phyloP scores from a whole-genome alignment of 2,113 vertebrate genomes.

The Danio rerio region GRCz12tu NC_133200.1:35361501-35362000 shows the following conservation, averaged over 20 bases:
- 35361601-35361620: slow-evolving; percentile 57
- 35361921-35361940: slow-evolving; percentile 99
- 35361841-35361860: slow-evolving; percentile 94
- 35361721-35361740: slow-evolving; percentile 57
- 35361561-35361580: slow-evolving; percentile 42
- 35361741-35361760: slow-evolving; percentile 65
- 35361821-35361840: slow-evolving; percentile 71
- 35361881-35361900: slow-evolving; percentile 99
- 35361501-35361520: slow-evolving; percentile 85
- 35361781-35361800: slow-evolving; percentile 14
- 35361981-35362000: slow-evolving; percentile 34
- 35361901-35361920: slow-evolving; percentile 99
- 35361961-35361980: slow-evolving; percentile 52
- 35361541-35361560: slow-evolving; percentile 47
- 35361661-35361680: slow-evolving; percentile 63
- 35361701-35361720: slow-evolving; percentile 53
- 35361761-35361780: slow-evolving; percentile 59
- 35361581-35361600: slow-evolving; percentile 55
- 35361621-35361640: slow-evolving; percentile 53
- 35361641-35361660: slow-evolving; percentile 72
- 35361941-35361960: slow-evolving; percentile 78
- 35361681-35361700: slow-evolving; percentile 57
- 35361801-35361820: slow-evolving; percentile 76
- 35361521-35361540: slow-evolving; percentile 64
- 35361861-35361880: slow-evolving; percentile 99